Evolutionary conservation across 2,888 invertebrate genomes (phyloP), one percentile per base, ranked within the genome.

Genomic region (Eucriotettix oculatus): DNA sequence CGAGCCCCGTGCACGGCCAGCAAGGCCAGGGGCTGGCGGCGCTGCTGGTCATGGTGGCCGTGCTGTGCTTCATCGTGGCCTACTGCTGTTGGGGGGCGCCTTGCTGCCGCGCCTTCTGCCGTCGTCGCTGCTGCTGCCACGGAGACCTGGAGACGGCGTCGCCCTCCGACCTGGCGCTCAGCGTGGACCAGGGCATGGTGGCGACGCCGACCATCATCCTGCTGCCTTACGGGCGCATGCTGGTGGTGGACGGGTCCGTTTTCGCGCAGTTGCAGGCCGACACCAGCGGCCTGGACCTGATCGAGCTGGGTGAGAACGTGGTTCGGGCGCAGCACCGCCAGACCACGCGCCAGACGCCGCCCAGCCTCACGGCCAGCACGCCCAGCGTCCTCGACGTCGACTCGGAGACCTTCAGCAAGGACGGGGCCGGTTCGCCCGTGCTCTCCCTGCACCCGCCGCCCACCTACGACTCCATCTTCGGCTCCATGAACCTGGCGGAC

Each of bases 11-110:
- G 54, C 60, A 60, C 52, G 69, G 69, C 57, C 72, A 71, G 63
- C 72, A 71, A 57, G 71, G 72, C 62, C 78, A 78, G 67, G 78
- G 78, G 10, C 70, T 77, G 17, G 76, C 77, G 12, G 77, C 77
- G 42, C 71, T 79, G 12, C 69, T 79, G 60, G 78, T 79, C 43
- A 79, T 80, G 79, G 72, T 79, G 53, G 76, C 76, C 9, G 79
- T 80, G 41, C 71, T 80, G 60, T 74, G 75, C 62, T 78, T 80
- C 67, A 78, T 80, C 63, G 72, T 80, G 60, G 72, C 78, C 57
- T 80, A 79, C 66, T 80, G 79, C 68, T 79, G 79, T 67, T 80
- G 79, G 73, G 79, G 79, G 1, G 78, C 79, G 1, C 79, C 79
- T 9, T 78, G 78, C 64, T 77, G 79, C 58, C 70, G 79, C 58